A percentile compares a stretch with the other conserved stretches of the same genome.
Evolutionary conservation across 2,113 vertebrate genomes (phyloP).

Genomic region (Gallinago undulata): DNA sequence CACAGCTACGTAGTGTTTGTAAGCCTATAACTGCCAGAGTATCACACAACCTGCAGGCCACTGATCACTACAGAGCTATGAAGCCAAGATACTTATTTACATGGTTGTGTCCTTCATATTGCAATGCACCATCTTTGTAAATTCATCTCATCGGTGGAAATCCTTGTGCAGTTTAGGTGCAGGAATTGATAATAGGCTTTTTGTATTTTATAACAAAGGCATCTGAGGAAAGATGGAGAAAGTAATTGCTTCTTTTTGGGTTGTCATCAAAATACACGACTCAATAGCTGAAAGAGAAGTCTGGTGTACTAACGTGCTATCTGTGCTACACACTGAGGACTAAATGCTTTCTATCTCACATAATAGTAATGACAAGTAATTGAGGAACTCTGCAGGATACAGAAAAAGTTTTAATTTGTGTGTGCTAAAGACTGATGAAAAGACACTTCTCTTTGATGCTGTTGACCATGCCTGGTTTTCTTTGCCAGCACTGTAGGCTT

Average conservation of each 20-base stretch:
- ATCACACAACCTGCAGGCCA: not conserved
- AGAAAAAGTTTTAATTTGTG: slow-evolving; percentile 52
- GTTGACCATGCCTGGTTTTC: not conserved
- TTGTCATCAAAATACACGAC: slow-evolving; percentile 43
- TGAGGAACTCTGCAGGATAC: slow-evolving; percentile 41
- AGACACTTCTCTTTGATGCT: not conserved
- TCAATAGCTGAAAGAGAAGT: slow-evolving; percentile 15
- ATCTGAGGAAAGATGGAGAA: slow-evolving; percentile 41
- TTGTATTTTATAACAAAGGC: slow-evolving; percentile 48
- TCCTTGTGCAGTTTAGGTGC: not conserved
- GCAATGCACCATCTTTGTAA: not conserved
- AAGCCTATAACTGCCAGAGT: not conserved
- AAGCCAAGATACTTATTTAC: not conserved
- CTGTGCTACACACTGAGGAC: slow-evolving; percentile 20
- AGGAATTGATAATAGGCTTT: slow-evolving; percentile 31
- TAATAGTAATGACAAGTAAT: slow-evolving; percentile 47
- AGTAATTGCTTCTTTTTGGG: slow-evolving; percentile 52
- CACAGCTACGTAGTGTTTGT: not conserved
- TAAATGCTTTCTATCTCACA: slow-evolving; percentile 30
- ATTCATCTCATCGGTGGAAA: slow-evolving; percentile 27
- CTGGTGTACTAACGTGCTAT: slow-evolving; percentile 4
- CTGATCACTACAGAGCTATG: not conserved
- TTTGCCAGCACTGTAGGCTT: not conserved
- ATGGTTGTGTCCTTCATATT: not conserved
- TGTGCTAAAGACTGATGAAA: slow-evolving; percentile 21